Conservation (phyloP, 2,888 invertebrate species). For the Athripsodes cinereus region DNA sequence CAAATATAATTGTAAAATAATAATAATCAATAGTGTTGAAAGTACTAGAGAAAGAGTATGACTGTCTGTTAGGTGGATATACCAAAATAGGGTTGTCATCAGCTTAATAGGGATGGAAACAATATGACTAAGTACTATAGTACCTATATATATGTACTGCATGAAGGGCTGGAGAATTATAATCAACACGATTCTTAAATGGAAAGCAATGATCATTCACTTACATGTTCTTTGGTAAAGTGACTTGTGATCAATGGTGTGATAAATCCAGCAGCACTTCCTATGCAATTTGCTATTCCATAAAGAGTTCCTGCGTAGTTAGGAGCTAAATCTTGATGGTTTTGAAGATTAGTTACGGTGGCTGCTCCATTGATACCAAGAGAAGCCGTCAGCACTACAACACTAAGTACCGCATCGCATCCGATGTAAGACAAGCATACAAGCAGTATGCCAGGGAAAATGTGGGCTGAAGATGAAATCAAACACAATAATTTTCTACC, state of each 20-base stretch:
- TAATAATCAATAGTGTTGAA: too few species aligned
- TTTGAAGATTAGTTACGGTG: conserved; percentile 55
- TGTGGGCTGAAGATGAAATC: conserved; percentile 43
- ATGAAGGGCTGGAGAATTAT: too few species aligned
- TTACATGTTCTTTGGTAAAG: conserved; percentile 49
- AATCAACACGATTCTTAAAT: too few species aligned
- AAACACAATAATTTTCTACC: too few species aligned
- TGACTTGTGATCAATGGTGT: conserved; percentile 63
- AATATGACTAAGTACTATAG: too few species aligned
- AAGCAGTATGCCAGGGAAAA: conserved; percentile 48
- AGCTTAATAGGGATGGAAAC: too few species aligned
- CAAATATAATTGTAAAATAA: too few species aligned
- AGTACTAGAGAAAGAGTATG: too few species aligned
- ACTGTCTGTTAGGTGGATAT: too few species aligned
- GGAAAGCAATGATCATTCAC: conserved; percentile 24
- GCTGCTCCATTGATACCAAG: conserved; percentile 62
- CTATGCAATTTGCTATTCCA: conserved; percentile 68
- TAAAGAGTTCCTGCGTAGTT: conserved; percentile 67
- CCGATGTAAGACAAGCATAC: conserved; percentile 54
- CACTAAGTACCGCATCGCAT: conserved; percentile 55
- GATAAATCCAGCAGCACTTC: conserved; percentile 64
- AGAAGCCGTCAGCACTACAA: conserved; percentile 61
- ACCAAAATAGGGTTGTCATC: too few species aligned
- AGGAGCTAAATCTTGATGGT: conserved; percentile 66
- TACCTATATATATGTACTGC: too few species aligned